phyloP scores from a whole-genome alignment of 2,113 vertebrate genomes.

The Origma solitaria region DNA sequence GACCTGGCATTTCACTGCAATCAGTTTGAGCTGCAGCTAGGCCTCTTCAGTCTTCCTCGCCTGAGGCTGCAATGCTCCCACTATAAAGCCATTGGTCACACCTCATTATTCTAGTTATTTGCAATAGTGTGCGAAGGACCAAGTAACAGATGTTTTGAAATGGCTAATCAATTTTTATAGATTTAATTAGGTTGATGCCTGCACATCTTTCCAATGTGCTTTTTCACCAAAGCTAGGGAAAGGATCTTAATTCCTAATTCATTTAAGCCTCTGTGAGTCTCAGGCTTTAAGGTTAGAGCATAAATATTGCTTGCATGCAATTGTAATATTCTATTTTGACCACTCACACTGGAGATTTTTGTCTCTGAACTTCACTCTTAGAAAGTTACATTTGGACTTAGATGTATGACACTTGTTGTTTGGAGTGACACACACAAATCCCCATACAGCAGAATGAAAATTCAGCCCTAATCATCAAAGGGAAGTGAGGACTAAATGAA shows the following conservation, averaged over 20 bases:
- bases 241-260: neutral
- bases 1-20: neutral
- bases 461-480: slow-evolving; percentile 66
- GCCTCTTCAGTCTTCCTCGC: neutral
- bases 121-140: neutral
- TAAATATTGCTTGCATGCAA: neutral
- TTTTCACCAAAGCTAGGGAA: neutral
- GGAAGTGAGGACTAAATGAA: slow-evolving; percentile 54
- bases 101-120: slow-evolving; percentile 5
- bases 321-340: neutral
- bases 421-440: slow-evolving; percentile 57
- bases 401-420: slow-evolving; percentile 17
- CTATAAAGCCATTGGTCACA: slow-evolving; percentile 6
- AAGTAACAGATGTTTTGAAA: slow-evolving; percentile 27
- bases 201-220: neutral
- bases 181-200: neutral
- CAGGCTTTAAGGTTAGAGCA: neutral
- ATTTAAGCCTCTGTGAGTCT: neutral
- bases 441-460: slow-evolving; percentile 48
- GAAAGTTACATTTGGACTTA: slow-evolving; percentile 51
- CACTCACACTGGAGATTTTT: neutral
- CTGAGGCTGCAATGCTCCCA: neutral
- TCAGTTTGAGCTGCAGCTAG: neutral
- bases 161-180: slow-evolving; percentile 16
- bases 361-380: neutral